A percentile compares a stretch with the other conserved stretches of the same genome.
phyloP scores from a whole-genome alignment of 1,140 invertebrate species.

The Ceratina calcarata region DNA sequence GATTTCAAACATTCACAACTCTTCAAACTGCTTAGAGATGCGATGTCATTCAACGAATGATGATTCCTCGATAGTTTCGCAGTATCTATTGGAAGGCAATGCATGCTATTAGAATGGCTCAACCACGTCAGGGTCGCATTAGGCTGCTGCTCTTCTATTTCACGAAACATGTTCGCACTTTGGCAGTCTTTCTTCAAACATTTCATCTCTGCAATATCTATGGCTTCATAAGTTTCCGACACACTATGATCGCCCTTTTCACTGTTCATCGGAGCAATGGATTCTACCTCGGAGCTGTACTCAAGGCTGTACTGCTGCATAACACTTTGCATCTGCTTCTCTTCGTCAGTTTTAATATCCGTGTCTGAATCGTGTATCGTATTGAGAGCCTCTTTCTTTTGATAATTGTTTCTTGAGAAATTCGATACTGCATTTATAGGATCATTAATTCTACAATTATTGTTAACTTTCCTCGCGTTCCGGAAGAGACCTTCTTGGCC shows the following conservation, averaged over 20 bases:
- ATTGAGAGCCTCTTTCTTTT: slow-evolving; percentile 19
- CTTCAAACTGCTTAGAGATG: slow-evolving; percentile 67
- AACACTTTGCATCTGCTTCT: slow-evolving; percentile 80
- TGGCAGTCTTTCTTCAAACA: slow-evolving; percentile 34
- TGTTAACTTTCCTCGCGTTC: slow-evolving; percentile 69
- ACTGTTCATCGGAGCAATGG: slow-evolving; percentile 82
- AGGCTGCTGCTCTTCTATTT: slow-evolving; percentile 24
- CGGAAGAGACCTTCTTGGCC: slow-evolving; percentile 70
- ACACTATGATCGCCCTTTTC: slow-evolving; percentile 76
- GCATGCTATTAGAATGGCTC: slow-evolving; percentile 72
- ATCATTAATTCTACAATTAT: slow-evolving; percentile 66
- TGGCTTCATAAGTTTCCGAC: slow-evolving; percentile 72
- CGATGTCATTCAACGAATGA: slow-evolving; percentile 73
- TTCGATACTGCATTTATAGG: slow-evolving; percentile 43
- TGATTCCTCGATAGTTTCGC: slow-evolving; percentile 63
- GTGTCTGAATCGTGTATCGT: slow-evolving; percentile 72
- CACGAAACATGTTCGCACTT: slow-evolving; percentile 55
- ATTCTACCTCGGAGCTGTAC: slow-evolving; percentile 88
- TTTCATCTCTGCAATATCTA: slow-evolving; percentile 32
- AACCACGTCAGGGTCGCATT: slow-evolving; percentile 51
- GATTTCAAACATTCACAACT: slow-evolving; percentile 69
- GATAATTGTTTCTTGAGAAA: slow-evolving; percentile 23
- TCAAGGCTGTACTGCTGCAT: slow-evolving; percentile 83
- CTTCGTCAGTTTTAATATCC: slow-evolving; percentile 79
- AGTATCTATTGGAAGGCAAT: slow-evolving; percentile 67